These are phyloP conservation scores for Dione juno DNA, from an alignment of 2,888 invertebrate genomes.

Conservation along the genomic window DNA sequence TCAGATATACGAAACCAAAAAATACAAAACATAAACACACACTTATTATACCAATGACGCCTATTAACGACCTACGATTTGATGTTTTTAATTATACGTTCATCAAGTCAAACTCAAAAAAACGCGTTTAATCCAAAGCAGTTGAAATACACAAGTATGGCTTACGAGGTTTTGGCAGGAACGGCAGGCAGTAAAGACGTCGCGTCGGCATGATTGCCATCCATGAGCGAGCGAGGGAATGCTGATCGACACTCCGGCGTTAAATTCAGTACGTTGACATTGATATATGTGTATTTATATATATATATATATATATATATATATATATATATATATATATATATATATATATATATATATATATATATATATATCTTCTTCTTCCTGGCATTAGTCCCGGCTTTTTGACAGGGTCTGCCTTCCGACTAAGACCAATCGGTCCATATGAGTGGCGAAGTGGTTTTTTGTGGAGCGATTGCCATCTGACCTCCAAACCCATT, in stretches of 20 bases:
- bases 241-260: conserved; percentile 16
- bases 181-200: conserved; percentile 67
- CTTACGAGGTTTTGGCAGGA: conserved; percentile 33
- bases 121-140: conserved; percentile 3
- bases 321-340: too few relatives aligned
- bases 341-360: too few relatives aligned
- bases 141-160: conserved; percentile 12
- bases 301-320: too few relatives aligned
- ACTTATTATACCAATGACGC: neutral
- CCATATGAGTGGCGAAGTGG: too few relatives aligned
- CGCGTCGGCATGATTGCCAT: conserved; percentile 60
- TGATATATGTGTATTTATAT: conserved; percentile 7
- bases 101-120: neutral
- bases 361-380: too few relatives aligned
- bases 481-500: too few relatives aligned
- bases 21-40: too few relatives aligned
- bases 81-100: neutral
- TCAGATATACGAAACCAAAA: too few relatives aligned
- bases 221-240: conserved; percentile 20
- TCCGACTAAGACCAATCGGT: too few relatives aligned
- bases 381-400: too few relatives aligned
- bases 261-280: conserved; percentile 16
- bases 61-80: neutral
- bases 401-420: too few relatives aligned
- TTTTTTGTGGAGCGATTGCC: too few relatives aligned